Percentiles rank a stretch among this genome's conserved stretches.
Evolutionary conservation across 92 coral and sea anemone species (phyloP).

Genomic region (Parazoanthus atlanticus): DNA sequence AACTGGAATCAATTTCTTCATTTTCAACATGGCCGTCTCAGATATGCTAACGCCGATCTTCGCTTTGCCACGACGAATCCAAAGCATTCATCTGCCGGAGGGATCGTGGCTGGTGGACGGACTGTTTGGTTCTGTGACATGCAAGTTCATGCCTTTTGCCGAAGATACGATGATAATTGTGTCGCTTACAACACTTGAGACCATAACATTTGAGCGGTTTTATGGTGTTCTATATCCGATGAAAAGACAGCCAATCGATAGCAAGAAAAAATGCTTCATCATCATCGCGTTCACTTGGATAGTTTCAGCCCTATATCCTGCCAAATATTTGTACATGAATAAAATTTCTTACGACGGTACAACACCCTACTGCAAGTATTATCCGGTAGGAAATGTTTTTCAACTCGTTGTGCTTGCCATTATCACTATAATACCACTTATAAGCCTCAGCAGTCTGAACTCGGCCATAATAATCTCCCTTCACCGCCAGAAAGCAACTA

Average conservation of each 20-base stretch:
- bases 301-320: neutral
- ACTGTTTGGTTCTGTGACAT: neutral
- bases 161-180: neutral
- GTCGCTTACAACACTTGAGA: neutral
- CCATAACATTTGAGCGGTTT: conserved; percentile 24
- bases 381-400: neutral
- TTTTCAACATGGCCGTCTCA: conserved; percentile 37
- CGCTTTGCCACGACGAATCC: neutral
- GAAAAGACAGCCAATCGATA: conserved; percentile 22
- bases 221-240: conserved; percentile 2
- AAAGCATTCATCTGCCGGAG: neutral
- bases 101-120: neutral
- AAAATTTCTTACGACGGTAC: neutral
- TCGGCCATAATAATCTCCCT: neutral
- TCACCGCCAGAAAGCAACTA: neutral
- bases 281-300: neutral
- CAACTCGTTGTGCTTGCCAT: neutral
- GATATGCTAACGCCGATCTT: conserved; percentile 9
- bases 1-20: conserved; percentile 28
- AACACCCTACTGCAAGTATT: neutral
- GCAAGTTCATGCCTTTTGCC: neutral
- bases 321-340: neutral
- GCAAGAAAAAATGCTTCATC: conserved; percentile 9
- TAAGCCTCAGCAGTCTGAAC: neutral
- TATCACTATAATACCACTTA: neutral